These are phyloP conservation scores for Mimachlamys varia DNA, from an alignment of 2,888 invertebrate species.

Conservation along the genomic window DNA sequence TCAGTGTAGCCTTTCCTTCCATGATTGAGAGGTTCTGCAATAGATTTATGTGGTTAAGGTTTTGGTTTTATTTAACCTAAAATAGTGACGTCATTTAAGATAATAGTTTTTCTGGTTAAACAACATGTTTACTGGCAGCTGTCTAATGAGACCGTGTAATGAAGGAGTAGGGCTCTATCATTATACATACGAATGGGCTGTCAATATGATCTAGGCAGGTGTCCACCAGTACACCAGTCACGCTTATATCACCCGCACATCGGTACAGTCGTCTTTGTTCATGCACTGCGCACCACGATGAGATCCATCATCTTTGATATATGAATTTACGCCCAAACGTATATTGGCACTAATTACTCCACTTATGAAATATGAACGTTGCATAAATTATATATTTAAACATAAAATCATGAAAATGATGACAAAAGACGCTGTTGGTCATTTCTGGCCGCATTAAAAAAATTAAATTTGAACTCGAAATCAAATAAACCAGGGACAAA, in stretches of 20 bases:
- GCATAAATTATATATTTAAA: not conserved
- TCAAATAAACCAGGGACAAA: no score
- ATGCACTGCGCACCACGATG: not conserved
- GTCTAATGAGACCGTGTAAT: not conserved
- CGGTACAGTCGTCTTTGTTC: not conserved
- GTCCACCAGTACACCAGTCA: not conserved
- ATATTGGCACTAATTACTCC: not conserved
- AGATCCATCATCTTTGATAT: conserved; percentile 3
- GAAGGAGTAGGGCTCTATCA: not conserved
- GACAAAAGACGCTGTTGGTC: no score
- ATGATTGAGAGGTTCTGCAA: no score
- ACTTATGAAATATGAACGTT: not conserved
- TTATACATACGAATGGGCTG: no score
- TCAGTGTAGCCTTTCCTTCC: no score
- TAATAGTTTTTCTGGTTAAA: not conserved
- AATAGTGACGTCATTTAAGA: no score
- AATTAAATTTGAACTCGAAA: no score
- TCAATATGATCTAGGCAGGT: not conserved
- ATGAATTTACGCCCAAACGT: not conserved
- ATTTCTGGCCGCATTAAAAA: no score
- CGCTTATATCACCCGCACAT: not conserved
- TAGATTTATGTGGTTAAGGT: no score
- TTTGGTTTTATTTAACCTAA: no score
- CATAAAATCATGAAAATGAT: not conserved
- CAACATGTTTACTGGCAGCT: not conserved